These are phyloP conservation scores for Xenopus tropicalis DNA, from an alignment of 2,113 vertebrate species.

Conservation along the genomic window DNA sequence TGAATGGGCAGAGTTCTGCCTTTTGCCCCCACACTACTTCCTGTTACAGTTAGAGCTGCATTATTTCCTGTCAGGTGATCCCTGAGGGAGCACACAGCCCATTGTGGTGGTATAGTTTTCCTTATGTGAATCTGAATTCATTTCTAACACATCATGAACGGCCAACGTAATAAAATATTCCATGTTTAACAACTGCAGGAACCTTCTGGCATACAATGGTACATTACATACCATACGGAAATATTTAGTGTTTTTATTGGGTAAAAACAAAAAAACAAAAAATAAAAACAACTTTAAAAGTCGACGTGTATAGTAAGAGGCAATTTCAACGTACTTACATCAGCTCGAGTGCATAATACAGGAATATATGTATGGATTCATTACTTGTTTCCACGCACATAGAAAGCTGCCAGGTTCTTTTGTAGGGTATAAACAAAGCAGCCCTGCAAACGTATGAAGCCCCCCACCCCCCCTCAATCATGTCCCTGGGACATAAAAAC, in stretches of 20 bases:
- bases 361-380: neutral
- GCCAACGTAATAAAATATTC: too few species aligned
- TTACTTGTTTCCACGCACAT: neutral
- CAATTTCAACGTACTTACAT: constrained; percentile 15
- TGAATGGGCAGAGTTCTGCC: too few species aligned
- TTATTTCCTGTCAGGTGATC: too few species aligned
- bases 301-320: neutral
- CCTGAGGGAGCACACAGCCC: too few species aligned
- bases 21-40: too few species aligned
- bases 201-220: neutral
- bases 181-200: too few species aligned
- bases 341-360: neutral
- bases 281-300: neutral
- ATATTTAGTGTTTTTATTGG: neutral
- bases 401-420: constrained; percentile 7
- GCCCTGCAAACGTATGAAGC: constrained; percentile 2
- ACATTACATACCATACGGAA: neutral
- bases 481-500: constrained; percentile 14
- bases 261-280: neutral
- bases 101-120: too few species aligned
- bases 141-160: too few species aligned
- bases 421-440: constrained; percentile 14
- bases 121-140: too few species aligned
- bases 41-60: too few species aligned
- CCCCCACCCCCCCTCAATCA: neutral